Evolutionary conservation across 2,113 vertebrate species (phyloP).

Genomic region (Silurus asotus): DNA sequence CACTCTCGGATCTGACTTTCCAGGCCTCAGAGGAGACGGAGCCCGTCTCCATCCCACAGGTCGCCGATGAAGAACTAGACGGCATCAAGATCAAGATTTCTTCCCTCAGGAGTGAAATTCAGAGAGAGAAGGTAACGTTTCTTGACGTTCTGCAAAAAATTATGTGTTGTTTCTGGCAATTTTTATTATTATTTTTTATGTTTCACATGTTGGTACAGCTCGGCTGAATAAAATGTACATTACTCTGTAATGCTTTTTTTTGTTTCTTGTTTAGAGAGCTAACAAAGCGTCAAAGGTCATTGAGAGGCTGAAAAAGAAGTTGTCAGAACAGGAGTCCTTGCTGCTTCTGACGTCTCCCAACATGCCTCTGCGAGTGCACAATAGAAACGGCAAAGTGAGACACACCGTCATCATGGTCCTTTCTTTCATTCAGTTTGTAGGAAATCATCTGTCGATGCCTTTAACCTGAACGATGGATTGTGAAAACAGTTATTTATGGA

Average conservation of each 20-base stretch:
- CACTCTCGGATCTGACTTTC: constrained; percentile 90
- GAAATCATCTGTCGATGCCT: neutral
- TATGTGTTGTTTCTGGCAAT: neutral
- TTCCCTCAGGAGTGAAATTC: constrained; percentile 93
- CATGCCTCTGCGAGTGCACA: constrained; percentile 90
- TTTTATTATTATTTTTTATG: neutral
- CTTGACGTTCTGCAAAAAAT: neutral
- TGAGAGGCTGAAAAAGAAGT: constrained; percentile 93
- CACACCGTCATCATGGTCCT: neutral
- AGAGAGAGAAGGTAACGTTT: constrained; percentile 87
- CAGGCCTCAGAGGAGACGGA: constrained; percentile 90
- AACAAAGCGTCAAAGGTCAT: constrained; percentile 93
- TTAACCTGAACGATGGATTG: neutral
- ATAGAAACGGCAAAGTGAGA: constrained; percentile 89
- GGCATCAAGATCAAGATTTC: constrained; percentile 98
- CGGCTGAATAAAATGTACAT: too few relatives aligned
- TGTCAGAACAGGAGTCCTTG: constrained; percentile 93
- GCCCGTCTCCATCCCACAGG: constrained; percentile 84
- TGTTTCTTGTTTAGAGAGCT: constrained; percentile 76
- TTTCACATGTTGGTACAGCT: neutral
- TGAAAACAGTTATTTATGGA: neutral
- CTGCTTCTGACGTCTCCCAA: constrained; percentile 90
- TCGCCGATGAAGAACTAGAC: constrained; percentile 92
- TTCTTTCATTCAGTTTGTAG: neutral
- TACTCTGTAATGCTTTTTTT: neutral